Evolutionary conservation across 2,888 invertebrate species (phyloP).

Genomic region (Pachliopta kotzebuea): DNA sequence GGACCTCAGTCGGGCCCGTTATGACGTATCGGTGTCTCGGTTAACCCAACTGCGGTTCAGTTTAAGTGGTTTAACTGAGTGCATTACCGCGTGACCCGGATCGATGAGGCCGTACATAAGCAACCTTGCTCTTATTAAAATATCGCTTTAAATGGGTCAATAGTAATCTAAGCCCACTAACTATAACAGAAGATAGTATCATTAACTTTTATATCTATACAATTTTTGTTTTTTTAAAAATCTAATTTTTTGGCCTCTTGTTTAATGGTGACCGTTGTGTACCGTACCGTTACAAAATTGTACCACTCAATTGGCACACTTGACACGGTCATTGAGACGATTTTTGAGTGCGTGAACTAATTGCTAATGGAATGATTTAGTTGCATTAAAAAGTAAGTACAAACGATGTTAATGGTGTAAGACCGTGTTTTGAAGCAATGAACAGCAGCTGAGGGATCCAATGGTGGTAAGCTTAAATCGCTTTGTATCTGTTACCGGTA

Average conservation of each 20-base stretch:
- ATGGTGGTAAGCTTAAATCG: not conserved
- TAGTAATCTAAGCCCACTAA: not conserved
- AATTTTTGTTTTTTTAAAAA: not conserved
- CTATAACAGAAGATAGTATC: not conserved
- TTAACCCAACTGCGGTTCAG: slow-evolving; percentile 14
- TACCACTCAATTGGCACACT: slow-evolving; percentile 12
- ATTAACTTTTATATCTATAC: too few species aligned
- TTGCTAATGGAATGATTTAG: slow-evolving; percentile 10
- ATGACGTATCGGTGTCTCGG: slow-evolving; percentile 18
- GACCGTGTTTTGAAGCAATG: not conserved
- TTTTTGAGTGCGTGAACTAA: slow-evolving; percentile 16
- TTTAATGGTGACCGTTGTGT: not conserved
- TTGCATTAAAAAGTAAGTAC: slow-evolving; percentile 2
- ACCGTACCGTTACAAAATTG: not conserved
- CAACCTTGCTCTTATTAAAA: slow-evolving; percentile 24
- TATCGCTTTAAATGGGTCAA: slow-evolving; percentile 20
- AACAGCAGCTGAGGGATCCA: not conserved
- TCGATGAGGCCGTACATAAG: slow-evolving; percentile 15
- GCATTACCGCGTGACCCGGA: slow-evolving; percentile 14
- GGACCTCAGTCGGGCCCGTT: slow-evolving; percentile 9
- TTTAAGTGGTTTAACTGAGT: slow-evolving; percentile 27
- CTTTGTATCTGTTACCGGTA: too few species aligned
- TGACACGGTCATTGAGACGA: slow-evolving; percentile 6
- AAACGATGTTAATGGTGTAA: not conserved
- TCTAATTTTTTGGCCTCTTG: not conserved